Conservation (phyloP, 1,140 invertebrate genomes). For the Drosophila pandora region DNA sequence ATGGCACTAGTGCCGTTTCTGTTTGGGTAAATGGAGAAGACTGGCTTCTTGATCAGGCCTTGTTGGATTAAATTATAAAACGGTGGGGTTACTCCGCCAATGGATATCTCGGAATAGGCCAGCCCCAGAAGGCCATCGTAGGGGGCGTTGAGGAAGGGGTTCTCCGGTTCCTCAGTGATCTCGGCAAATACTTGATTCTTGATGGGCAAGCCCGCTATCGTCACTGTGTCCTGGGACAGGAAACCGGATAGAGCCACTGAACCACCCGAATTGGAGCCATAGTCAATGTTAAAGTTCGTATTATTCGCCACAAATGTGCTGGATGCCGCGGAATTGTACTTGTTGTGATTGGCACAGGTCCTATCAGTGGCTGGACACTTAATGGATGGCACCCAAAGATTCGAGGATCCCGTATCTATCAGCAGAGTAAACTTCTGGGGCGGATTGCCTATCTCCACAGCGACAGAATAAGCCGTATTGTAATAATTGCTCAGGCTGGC, state of each 20-base stretch:
- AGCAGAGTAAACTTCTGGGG: conserved; percentile 95
- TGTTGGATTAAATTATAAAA: conserved; percentile 97
- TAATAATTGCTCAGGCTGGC: conserved; percentile 32
- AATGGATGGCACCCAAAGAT: conserved; percentile 98
- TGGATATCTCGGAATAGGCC: conserved; percentile 93
- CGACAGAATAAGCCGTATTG: conserved; percentile 98
- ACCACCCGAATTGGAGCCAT: conserved; percentile 94
- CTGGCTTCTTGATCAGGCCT: conserved; percentile 88
- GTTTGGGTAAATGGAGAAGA: conserved; percentile 96
- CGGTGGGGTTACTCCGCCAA: conserved; percentile 94
- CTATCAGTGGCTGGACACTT: conserved; percentile 91
- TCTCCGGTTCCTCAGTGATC: conserved; percentile 92
- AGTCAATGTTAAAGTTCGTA: conserved; percentile 94
- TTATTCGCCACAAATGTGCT: conserved; percentile 93
- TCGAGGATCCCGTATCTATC: conserved; percentile 99
- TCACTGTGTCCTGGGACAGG: conserved; percentile 94
- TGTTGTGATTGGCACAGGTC: conserved; percentile 93
- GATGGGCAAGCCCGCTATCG: conserved; percentile 87
- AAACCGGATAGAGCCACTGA: conserved; percentile 90
- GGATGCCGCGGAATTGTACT: conserved; percentile 95
- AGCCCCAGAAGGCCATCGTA: conserved; percentile 98
- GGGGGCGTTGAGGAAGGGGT: conserved; percentile 96
- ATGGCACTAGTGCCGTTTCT: conserved; percentile 88
- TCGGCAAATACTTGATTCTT: conserved; percentile 97
- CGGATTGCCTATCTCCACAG: conserved; percentile 95